Evolutionary conservation across 2,113 vertebrate species (phyloP), one percentile per base, ranked within the genome.

Genomic region (Pygoscelis adeliae): DNA sequence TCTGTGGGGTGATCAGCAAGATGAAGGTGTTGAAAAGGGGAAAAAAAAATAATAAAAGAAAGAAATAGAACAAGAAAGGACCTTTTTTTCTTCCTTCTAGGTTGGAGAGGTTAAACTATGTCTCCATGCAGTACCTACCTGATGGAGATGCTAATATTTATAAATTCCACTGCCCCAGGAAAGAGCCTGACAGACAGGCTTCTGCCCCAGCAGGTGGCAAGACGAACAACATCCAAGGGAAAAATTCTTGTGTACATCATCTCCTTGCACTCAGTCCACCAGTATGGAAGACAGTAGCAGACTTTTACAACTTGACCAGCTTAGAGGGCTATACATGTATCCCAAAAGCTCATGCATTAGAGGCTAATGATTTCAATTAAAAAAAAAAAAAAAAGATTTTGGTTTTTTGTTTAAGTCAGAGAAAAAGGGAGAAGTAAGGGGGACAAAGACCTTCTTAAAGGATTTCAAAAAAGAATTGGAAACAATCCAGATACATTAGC

Each of bases 391-490:
- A 66, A 11, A 27, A 87, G 70, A 85, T 89, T 96, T 92, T 91
- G 55, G n/a, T 53, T 82, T 73, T 89, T 96, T 89, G 69, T 96
- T 91, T 91, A 96, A 96, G 87, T 93, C 81, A 70, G 66, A 83
- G 74, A 95, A 84, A 95, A 94, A 95, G 38, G 55, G 42, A 95
- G 59, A 89, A 94, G 83, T 91, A 84, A 76, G 21, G 10, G 78
- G 87, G 94, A 90, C 93, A 96, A 96, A 96, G 87, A 95, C 74
- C 87, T 97, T 91, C 93, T 96, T 95, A 96, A 94, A 96, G 93
- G 78, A 95, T 95, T 96, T 96, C 58, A 95, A 63, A 97, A 85
- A 83, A 91, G 58, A 94, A 87, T 5, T 97, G 94, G 97, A 97
- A 97, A 90, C 71, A 94, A 86, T 96, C 89, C 96, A 97, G 94